Percentiles rank a stretch among this genome's conserved stretches.
Evolutionary conservation across 2,888 invertebrate genomes (phyloP).

Genomic region (Erebia aethiops): DNA sequence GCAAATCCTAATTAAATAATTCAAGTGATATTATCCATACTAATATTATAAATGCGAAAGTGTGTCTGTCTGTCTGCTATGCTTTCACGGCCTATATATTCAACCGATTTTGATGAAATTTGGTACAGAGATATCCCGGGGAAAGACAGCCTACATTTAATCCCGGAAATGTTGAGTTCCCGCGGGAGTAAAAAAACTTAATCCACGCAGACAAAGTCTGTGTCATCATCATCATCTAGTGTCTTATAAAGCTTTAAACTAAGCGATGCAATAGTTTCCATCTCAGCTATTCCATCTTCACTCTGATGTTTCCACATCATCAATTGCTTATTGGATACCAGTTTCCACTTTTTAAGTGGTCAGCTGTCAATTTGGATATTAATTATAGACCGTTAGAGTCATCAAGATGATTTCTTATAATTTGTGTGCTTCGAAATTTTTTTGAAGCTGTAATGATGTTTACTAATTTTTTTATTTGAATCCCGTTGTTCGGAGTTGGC

Average conservation of each 20-base stretch:
- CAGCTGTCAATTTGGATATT: slow-evolving; percentile 48
- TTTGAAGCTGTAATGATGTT: slow-evolving; percentile 13
- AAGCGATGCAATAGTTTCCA: slow-evolving; percentile 19
- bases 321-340: slow-evolving; percentile 23
- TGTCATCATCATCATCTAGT: no score
- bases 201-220: no score
- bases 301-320: slow-evolving; percentile 16
- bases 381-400: slow-evolving; percentile 46
- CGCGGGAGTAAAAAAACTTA: no score
- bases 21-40: no score
- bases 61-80: no score
- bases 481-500: slow-evolving; percentile 8
- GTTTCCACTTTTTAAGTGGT: slow-evolving; percentile 48
- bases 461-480: neutral
- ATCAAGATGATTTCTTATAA: slow-evolving; percentile 43
- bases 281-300: slow-evolving; percentile 21
- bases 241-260: neutral
- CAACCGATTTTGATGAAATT: no score
- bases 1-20: no score
- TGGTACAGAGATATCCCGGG: no score
- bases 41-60: no score
- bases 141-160: no score
- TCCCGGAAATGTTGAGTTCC: no score
- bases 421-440: slow-evolving; percentile 25
- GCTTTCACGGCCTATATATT: no score